A percentile compares a stretch with the other conserved stretches of the same genome.
Conservation (phyloP, 2,113 vertebrate genomes). For the Picathartes gymnocephalus region DNA sequence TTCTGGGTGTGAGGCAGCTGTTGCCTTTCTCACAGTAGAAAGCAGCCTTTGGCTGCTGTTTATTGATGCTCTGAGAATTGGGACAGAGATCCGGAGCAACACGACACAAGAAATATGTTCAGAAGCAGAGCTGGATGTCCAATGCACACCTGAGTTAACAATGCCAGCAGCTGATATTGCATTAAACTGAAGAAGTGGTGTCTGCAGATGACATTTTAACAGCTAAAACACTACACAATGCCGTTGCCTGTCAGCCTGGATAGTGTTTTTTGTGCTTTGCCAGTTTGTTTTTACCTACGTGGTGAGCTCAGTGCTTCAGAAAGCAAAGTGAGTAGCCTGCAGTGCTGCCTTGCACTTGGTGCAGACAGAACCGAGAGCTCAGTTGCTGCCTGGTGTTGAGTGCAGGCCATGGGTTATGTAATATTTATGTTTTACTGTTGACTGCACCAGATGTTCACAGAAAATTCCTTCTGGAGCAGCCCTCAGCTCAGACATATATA, state of each 20-base stretch:
- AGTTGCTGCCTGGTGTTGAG: background rate
- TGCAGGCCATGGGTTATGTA: background rate
- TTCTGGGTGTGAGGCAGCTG: background rate
- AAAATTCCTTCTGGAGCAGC: conserved; percentile 29
- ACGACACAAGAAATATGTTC: background rate
- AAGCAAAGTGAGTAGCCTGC: background rate
- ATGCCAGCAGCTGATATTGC: background rate
- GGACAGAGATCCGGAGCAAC: background rate
- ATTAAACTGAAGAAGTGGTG: background rate
- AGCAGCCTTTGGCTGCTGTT: background rate
- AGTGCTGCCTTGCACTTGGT: background rate
- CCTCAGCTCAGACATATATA: conserved; percentile 30
- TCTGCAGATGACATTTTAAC: background rate
- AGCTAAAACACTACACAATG: background rate
- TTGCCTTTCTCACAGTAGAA: background rate
- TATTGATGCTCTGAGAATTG: background rate
- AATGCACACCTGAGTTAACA: background rate
- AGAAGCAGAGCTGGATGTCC: background rate
- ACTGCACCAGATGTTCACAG: conserved; percentile 39
- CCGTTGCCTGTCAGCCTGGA: background rate
- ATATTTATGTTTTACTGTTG: conserved; percentile 43
- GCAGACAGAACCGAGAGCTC: background rate
- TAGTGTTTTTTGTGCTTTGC: background rate
- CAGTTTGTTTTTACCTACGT: background rate
- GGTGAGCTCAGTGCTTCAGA: background rate